Percentiles rank a stretch among this genome's conserved stretches.
Evolutionary conservation across 2,888 invertebrate species (phyloP).

Genomic region (Sphaerophoria taeniata): DNA sequence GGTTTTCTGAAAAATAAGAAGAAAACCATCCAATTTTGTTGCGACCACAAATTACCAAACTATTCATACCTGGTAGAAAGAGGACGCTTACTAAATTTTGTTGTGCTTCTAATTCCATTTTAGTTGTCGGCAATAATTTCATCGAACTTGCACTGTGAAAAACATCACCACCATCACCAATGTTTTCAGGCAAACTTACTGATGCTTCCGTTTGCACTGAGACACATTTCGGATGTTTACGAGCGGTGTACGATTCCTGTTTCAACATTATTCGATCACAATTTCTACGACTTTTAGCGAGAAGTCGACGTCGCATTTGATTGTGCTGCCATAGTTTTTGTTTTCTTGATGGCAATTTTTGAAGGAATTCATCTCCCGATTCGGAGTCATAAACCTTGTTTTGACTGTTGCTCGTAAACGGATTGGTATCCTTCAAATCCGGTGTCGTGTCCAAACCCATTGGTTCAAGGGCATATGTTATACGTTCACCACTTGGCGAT

Average conservation of each 20-base stretch:
- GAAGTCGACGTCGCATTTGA: conserved; percentile 6
- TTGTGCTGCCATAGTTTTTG: background rate
- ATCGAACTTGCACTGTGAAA: background rate
- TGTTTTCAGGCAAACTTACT: conserved; percentile 7
- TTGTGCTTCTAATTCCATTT: background rate
- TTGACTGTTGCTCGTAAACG: conserved; percentile 14
- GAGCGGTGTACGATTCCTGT: background rate
- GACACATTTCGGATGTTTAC: background rate
- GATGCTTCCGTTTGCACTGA: conserved; percentile 39
- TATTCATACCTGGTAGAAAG: no score
- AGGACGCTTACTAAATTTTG: no score
- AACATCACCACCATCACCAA: conserved; percentile 36
- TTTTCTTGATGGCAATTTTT: conserved; percentile 6
- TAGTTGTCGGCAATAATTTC: background rate
- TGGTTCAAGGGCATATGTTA: conserved; percentile 28
- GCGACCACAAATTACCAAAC: no score
- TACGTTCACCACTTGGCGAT: conserved; percentile 42
- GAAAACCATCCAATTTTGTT: no score
- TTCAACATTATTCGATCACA: conserved; percentile 21
- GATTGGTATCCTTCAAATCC: conserved; percentile 23
- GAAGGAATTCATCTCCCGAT: background rate
- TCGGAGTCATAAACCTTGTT: background rate
- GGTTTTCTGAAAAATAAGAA: conserved; percentile 38
- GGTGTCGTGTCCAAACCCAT: background rate
- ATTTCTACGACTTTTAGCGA: conserved; percentile 4